phyloP scores from a whole-genome alignment of 2,888 invertebrate species.

The Polydrusus tereticollis region DNA sequence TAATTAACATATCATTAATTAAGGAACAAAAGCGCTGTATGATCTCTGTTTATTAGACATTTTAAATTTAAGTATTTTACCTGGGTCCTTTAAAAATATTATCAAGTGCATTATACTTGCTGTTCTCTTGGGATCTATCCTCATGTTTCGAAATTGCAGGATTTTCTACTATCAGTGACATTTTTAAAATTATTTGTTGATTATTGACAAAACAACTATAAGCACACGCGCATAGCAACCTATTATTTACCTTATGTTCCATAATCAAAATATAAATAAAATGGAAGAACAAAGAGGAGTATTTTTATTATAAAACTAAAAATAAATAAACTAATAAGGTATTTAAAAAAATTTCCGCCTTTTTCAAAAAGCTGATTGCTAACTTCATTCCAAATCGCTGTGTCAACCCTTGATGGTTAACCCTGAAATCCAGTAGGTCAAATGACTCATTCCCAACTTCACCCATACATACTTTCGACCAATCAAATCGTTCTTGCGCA shows the following conservation, averaged over 20 bases:
- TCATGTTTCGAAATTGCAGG: constrained; percentile 12
- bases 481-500: constrained; percentile 25
- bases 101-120: constrained; percentile 25
- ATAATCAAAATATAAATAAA: no score
- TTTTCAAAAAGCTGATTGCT: not conserved
- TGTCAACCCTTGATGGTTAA: no score
- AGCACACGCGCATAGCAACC: constrained; percentile 1
- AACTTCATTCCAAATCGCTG: no score
- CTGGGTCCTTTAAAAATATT: constrained; percentile 44
- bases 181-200: constrained; percentile 20
- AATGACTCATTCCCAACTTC: constrained; percentile 11
- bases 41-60: no score
- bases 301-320: no score
- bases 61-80: constrained; percentile 9
- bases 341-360: not conserved
- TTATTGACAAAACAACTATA: constrained; percentile 32
- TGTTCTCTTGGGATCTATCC: constrained; percentile 18
- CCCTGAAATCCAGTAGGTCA: not conserved
- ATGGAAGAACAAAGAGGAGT: not conserved
- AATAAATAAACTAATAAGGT: not conserved
- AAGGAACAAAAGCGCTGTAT: no score
- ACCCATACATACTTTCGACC: not conserved
- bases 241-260: not conserved
- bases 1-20: no score
- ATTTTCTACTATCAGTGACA: constrained; percentile 30